A percentile compares a stretch with the other conserved stretches of the same genome.
phyloP scores from a whole-genome alignment of 2,113 vertebrate genomes.

The Chelonoidis abingdonii region DNA sequence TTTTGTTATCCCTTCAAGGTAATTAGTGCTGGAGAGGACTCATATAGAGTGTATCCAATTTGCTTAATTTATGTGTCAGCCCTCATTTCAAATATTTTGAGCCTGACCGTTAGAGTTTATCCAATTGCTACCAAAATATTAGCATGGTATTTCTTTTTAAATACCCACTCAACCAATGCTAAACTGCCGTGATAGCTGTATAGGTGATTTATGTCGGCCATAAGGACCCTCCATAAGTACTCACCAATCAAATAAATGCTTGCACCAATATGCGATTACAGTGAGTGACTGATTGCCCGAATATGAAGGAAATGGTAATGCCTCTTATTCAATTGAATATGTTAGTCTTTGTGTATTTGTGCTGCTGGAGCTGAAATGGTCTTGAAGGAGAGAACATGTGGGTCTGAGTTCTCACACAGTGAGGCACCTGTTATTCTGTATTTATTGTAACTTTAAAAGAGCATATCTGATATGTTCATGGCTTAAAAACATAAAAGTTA shows the following conservation, averaged over 20 bases:
- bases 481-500: neutral
- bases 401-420: neutral
- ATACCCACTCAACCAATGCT: neutral
- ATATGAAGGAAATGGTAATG: neutral
- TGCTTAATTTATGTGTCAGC: neutral
- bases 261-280: neutral
- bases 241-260: neutral
- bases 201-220: conserved; percentile 1
- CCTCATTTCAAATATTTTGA: neutral
- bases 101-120: neutral
- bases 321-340: neutral
- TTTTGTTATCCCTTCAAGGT: neutral
- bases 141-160: conserved; percentile 19
- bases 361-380: neutral
- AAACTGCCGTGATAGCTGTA: neutral
- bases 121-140: conserved; percentile 15
- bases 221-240: neutral
- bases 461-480: neutral
- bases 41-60: neutral
- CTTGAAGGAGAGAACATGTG: neutral
- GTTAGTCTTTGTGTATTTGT: accelerated
- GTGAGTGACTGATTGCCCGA: neutral
- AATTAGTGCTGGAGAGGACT: neutral
- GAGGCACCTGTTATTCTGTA: neutral
- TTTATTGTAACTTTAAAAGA: neutral